A percentile compares a stretch with the other conserved stretches of the same genome.
These are phyloP conservation scores for Crocodylus rhombifer DNA, from an alignment of 2,797 vertebrate species.

Conservation along the genomic window DNA sequence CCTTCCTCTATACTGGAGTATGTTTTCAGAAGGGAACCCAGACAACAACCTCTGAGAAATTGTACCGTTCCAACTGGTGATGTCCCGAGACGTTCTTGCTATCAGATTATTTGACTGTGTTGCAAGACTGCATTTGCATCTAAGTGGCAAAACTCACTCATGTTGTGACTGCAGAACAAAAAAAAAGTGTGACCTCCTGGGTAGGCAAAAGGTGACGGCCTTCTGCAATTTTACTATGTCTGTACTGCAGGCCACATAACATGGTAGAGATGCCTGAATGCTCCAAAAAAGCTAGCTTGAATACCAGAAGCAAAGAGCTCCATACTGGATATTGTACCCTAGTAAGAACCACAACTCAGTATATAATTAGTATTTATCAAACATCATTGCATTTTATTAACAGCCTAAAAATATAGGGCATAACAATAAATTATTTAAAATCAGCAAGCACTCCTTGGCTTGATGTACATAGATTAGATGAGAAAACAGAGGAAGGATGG, in stretches of 20 bases:
- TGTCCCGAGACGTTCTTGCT: no score
- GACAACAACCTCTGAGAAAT: not conserved
- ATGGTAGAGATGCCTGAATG: no score
- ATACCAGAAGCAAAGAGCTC: no score
- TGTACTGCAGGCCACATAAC: no score
- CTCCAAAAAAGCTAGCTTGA: no score
- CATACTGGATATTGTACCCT: no score
- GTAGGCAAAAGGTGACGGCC: not conserved
- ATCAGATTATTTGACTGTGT: no score
- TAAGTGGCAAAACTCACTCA: not conserved
- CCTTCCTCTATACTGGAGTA: not conserved
- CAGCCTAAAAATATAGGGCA: not conserved
- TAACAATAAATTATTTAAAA: not conserved
- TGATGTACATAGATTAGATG: rapidly evolving
- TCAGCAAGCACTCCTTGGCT: not conserved
- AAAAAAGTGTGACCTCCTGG: not conserved
- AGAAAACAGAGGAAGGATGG: not conserved
- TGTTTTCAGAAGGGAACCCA: not conserved
- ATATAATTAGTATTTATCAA: no score
- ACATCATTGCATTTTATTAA: no score
- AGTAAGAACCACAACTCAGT: no score
- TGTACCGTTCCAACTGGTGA: not conserved
- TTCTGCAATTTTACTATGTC: not conserved
- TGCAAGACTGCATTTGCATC: not conserved
- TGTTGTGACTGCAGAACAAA: not conserved